These are phyloP conservation scores for Phlogophora meticulosa DNA, from an alignment of 2,888 invertebrate species.

Conservation along the genomic window DNA sequence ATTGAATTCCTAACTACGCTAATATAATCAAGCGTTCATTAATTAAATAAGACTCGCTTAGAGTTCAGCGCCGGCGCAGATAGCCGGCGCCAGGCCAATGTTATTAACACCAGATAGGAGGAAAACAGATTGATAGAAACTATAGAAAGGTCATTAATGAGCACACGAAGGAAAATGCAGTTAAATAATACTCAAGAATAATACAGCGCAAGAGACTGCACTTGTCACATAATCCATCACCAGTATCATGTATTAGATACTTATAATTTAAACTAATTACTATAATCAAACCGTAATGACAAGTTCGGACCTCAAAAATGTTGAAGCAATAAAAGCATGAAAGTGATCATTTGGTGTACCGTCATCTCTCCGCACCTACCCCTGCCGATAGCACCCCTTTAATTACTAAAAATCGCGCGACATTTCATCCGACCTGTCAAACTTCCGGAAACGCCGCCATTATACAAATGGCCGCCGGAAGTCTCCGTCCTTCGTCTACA, in stretches of 20 bases:
- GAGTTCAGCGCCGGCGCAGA: slow-evolving; percentile 54
- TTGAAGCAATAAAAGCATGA: slow-evolving; percentile 50
- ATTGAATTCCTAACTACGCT: slow-evolving; percentile 23
- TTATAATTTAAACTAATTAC: slow-evolving; percentile 37
- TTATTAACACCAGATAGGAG: slow-evolving; percentile 39
- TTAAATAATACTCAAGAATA: background rate
- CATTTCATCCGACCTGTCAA: slow-evolving; percentile 89
- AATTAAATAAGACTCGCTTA: slow-evolving; percentile 39
- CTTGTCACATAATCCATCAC: background rate
- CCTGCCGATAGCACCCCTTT: slow-evolving; percentile 73
- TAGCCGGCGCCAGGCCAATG: slow-evolving; percentile 55
- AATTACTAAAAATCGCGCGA: slow-evolving; percentile 89
- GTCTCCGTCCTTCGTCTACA: slow-evolving; percentile 70
- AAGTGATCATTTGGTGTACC: slow-evolving; percentile 48
- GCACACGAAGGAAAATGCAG: slow-evolving; percentile 3
- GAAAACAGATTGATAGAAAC: slow-evolving; percentile 30
- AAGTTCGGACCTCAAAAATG: slow-evolving; percentile 39
- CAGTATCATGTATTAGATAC: background rate
- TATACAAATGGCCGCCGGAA: slow-evolving; percentile 81
- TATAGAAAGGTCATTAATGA: slow-evolving; percentile 26
- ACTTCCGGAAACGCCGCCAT: slow-evolving; percentile 83
- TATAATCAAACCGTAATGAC: slow-evolving; percentile 48
- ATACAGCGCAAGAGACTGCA: background rate
- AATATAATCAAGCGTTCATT: slow-evolving; percentile 50
- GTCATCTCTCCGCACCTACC: slow-evolving; percentile 42